A percentile compares a stretch with the other conserved stretches of the same genome.
Conservation (phyloP, 2,797 vertebrate species). For the Nothura maculosa region DNA sequence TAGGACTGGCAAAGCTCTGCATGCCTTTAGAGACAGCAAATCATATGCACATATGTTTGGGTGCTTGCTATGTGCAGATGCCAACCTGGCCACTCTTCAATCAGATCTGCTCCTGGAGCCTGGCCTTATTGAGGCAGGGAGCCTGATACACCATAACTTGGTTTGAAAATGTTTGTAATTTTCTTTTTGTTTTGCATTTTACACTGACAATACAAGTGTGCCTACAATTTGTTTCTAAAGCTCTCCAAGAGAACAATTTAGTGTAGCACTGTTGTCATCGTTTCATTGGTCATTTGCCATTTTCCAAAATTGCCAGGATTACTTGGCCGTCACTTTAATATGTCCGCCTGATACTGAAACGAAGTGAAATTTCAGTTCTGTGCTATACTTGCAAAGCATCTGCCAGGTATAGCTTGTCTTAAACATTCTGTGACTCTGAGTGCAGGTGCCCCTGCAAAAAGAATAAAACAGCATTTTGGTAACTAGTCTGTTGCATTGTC, state of each 20-base stretch:
- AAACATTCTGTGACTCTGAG: background rate
- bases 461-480: constrained; percentile 13
- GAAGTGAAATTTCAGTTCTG: background rate
- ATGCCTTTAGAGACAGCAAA: background rate
- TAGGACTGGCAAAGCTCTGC: background rate
- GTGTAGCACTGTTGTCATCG: background rate
- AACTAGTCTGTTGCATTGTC: background rate
- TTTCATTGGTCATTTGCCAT: background rate
- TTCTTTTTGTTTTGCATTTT: background rate
- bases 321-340: background rate
- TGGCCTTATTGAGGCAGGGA: background rate
- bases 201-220: background rate
- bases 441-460: background rate
- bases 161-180: background rate
- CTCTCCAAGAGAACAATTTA: background rate
- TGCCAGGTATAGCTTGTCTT: background rate
- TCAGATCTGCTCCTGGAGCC: background rate
- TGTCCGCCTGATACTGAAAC: background rate
- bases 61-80: background rate
- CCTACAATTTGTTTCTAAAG: background rate
- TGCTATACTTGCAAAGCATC: background rate
- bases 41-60: background rate
- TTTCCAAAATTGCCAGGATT: background rate
- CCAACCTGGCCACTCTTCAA: background rate
- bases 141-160: background rate